Base-by-base conservation (phyloP, 2,113 vertebrate genomes). In the Charadrius vociferus region DNA sequence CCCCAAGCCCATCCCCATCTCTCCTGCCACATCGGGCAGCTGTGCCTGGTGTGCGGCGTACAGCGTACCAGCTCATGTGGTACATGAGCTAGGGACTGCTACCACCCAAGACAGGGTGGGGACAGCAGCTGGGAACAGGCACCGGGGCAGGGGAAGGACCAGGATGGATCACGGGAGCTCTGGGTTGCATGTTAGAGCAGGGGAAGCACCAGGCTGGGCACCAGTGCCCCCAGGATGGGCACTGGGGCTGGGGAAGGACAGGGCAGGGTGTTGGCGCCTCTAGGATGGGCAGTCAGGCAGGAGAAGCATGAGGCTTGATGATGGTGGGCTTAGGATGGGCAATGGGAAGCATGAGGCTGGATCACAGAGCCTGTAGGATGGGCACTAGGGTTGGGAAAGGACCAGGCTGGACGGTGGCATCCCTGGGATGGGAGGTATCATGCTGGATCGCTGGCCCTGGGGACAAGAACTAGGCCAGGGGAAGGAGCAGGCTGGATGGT, bases 341-440 rank as follows among this genome's bases (percentile, higher is more conserved):
- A 74, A 67, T 1, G 19, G 50, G 21, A 90, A 92, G n/a, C 32
- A 63, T 1, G 2, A 73, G 20, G 49, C 24, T 59, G 45, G 55
- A 53, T 52, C 4, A 3, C 29, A 34, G 66, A 71, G 23, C 47
- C n/a, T 1, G 0, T 0, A 20, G 29, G 58, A 79, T 36, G n/a
- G 21, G 11, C 30, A 12, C 24, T 8, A 13, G 5, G 16, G 17
- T 41, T 7, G 6, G 62, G 68, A 67, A 92, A 85, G 14, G 21
- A 53, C 17, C 7, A 75, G 20, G 8, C 8, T 53, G 56, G 66
- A 55, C 37, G 34, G 78, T 14, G 45, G 17, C 45, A 45, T 19
- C 45, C 37, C 37, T 32, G 47, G 61, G 52, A 39, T 20, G 14
- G 43, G 16, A 81, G 26, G 21, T 18, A 84, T 32, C 85, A 70